These are phyloP conservation scores for Mylabris phalerata DNA, from an alignment of 1,140 invertebrate species.

Conservation along the genomic window DNA sequence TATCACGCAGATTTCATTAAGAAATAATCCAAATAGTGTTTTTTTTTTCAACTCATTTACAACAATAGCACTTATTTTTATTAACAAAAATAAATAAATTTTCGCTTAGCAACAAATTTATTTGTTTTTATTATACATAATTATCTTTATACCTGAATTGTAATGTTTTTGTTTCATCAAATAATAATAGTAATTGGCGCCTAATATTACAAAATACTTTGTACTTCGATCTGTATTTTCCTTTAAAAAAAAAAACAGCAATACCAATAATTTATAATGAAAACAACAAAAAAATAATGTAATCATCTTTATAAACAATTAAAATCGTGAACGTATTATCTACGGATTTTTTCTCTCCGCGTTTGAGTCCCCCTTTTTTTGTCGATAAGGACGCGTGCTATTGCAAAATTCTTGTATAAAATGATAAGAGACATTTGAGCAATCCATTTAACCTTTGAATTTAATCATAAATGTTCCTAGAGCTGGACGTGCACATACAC, in stretches of 20 bases:
- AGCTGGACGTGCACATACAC: neutral
- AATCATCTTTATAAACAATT: neutral
- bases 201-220: neutral
- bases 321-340: neutral
- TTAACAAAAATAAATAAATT: too few species aligned
- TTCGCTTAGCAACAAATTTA: too few species aligned
- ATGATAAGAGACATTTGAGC: conserved; percentile 17
- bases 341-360: neutral
- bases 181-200: too few species aligned
- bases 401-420: conserved; percentile 19
- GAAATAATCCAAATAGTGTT: too few species aligned
- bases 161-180: too few species aligned
- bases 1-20: too few species aligned
- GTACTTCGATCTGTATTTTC: neutral
- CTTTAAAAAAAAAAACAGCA: neutral
- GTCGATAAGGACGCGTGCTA: conserved; percentile 14
- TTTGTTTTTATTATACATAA: too few species aligned
- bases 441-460: conserved; percentile 20
- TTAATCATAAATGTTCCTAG: conserved; percentile 12
- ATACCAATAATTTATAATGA: neutral
- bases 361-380: neutral
- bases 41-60: too few species aligned
- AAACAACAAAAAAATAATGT: neutral
- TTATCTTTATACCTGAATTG: too few species aligned
- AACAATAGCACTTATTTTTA: too few species aligned